A percentile compares a stretch with the other conserved stretches of the same genome.
phyloP scores from a whole-genome alignment of 2,113 vertebrate species.

The Zosterops japonicus region DNA sequence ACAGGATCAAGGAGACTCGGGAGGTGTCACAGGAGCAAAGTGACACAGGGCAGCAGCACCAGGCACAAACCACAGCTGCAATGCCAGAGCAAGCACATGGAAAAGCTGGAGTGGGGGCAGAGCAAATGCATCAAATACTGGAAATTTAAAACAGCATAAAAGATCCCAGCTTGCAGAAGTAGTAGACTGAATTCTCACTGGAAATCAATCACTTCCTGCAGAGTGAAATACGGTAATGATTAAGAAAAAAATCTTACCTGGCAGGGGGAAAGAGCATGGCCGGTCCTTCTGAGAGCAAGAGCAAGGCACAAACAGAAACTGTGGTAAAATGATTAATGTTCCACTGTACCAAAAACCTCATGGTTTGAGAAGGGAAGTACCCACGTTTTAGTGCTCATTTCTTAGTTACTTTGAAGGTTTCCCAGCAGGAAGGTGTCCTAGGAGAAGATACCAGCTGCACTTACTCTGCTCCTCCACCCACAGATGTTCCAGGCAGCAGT shows the following conservation, averaged over 20 bases:
- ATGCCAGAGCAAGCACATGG: background rate
- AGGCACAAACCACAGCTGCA: background rate
- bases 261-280: background rate
- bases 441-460: background rate
- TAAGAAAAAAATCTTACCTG: background rate
- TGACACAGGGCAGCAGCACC: fast-evolving
- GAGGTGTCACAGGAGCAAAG: background rate
- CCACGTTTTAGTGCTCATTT: background rate
- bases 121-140: fast-evolving
- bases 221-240: background rate
- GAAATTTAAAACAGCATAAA: background rate
- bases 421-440: background rate
- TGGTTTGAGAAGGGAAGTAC: background rate
- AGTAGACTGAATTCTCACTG: background rate
- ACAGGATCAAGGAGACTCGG: fast-evolving
- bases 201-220: background rate
- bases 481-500: background rate
- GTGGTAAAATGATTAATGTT: background rate
- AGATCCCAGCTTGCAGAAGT: background rate
- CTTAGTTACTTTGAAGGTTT: background rate
- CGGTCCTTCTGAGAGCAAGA: background rate
- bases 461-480: background rate
- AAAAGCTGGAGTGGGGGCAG: background rate
- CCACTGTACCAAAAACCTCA: background rate
- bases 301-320: background rate